These are phyloP conservation scores for Drosophila picticornis DNA, from an alignment of 2,888 invertebrate genomes.

Conservation along the genomic window DNA sequence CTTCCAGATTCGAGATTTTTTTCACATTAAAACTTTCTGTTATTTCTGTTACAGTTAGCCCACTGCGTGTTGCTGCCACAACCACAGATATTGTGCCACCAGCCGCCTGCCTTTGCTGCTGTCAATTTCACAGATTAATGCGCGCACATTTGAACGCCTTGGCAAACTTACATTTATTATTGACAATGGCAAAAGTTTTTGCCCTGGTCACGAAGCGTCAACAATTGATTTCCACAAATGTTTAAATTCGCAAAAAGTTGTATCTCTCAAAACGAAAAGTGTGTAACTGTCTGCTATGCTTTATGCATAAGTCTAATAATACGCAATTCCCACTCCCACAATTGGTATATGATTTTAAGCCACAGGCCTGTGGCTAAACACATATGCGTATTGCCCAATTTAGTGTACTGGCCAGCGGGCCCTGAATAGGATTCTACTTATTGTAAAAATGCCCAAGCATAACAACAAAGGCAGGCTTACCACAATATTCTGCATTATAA, in stretches of 20 bases:
- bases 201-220: constrained; percentile 52
- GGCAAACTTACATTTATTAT: constrained; percentile 72
- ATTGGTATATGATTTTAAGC: background rate
- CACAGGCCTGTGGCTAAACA: constrained; percentile 2
- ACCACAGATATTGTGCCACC: constrained; percentile 36
- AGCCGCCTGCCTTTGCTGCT: constrained; percentile 43
- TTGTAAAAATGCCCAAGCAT: background rate
- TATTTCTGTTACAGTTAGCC: background rate
- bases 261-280: constrained; percentile 1
- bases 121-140: constrained; percentile 80
- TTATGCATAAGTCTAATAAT: constrained; percentile 20
- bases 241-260: constrained; percentile 47
- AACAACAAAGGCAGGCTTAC: constrained; percentile 14
- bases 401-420: constrained; percentile 37
- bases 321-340: background rate
- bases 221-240: constrained; percentile 70
- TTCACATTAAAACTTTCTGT: too few relatives aligned
- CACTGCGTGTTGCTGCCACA: constrained; percentile 2
- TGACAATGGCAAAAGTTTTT: constrained; percentile 76
- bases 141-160: constrained; percentile 67
- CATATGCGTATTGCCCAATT: constrained; percentile 45
- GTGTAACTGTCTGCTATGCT: constrained; percentile 13
- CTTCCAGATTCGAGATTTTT: background rate
- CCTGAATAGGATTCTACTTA: background rate
- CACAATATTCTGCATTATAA: constrained; percentile 37